Base-by-base conservation (phyloP, 2,113 vertebrate genomes). In the Coptodon rendalli region DNA sequence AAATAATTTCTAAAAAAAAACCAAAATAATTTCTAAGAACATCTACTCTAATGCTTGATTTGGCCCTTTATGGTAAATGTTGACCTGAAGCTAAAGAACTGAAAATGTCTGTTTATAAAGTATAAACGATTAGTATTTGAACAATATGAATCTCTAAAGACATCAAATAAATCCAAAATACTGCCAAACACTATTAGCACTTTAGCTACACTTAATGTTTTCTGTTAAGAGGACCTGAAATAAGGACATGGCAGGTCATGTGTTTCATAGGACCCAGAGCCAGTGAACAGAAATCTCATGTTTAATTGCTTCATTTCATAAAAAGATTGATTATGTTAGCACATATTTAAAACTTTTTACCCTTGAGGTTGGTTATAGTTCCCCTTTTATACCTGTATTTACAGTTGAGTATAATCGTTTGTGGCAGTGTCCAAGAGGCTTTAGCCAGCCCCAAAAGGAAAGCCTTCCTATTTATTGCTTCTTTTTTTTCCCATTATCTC, bases 281-380 rank as follows among this genome's bases (percentile, higher is more conserved):
- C 68, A 76, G 40, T 45, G 68, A 76, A 76, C 40, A 76, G 40
- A 73, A 45, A 48, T 76, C 68, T 48, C 68, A 48, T 48, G 71
- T 12, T 76, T 76, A 48, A 29, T 45, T 17, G 14, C 22, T 48
- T 45, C 40, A 19, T 78, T 78, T 50, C 43, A 50, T 76, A 76
- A 48, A 14, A 76, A 76, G 71, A 76, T 48, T 76, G 43, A 19
- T 29, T 48, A 76, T 76, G 45, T 76, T 45, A 31, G 71, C 43
- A 76, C 43, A 76, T 76, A 38, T 66, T 66, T 66, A 66, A 66
- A 66, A 66, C 61, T 7, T 27, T 45, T 43, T 29, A 76, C 24
- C 14, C 43, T 29, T 29, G 6, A 29, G 43, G 24, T 29, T 48
- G 71, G 71, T 76, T 48, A 29, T 76, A 6, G 45, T 76, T 19